Percentiles rank a stretch among this genome's conserved stretches.
These are phyloP conservation scores for Sebastiscus albofasciatus DNA, from an alignment of 2,797 vertebrate genomes.

Conservation along the genomic window DNA sequence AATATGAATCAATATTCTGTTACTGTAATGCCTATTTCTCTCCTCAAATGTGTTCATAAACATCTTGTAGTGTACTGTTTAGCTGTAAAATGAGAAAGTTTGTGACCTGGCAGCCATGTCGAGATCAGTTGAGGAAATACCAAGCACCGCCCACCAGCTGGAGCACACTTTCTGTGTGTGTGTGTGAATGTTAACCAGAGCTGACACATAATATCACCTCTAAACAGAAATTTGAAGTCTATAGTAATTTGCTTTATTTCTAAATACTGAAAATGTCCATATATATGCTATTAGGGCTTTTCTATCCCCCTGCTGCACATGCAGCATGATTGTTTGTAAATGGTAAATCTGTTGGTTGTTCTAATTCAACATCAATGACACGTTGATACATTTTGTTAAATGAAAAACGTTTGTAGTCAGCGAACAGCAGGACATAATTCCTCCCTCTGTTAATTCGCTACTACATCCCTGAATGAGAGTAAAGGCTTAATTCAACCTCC, in stretches of 20 bases:
- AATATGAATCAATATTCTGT: no score
- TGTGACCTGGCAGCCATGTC: rapidly evolving
- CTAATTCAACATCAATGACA: neutral
- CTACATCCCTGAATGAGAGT: neutral
- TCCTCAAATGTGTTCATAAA: no score
- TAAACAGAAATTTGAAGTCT: neutral
- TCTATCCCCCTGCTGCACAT: neutral
- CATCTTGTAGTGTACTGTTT: no score
- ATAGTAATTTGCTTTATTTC: neutral
- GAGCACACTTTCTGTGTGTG: no score
- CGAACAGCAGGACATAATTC: neutral
- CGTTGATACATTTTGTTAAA: neutral
- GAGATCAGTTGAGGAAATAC: no score
- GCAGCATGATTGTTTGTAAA: neutral
- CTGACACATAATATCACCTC: neutral
- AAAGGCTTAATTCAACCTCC: neutral
- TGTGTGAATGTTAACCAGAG: neutral
- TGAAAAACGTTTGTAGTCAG: neutral
- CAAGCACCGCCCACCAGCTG: no score
- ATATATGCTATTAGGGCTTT: neutral
- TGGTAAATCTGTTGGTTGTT: neutral
- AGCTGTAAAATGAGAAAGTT: no score
- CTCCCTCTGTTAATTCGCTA: neutral
- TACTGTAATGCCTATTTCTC: no score
- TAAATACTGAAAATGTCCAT: neutral